Conservation (phyloP, 2,797 vertebrate genomes). For the Periophthalmus magnuspinnatus region DNA sequence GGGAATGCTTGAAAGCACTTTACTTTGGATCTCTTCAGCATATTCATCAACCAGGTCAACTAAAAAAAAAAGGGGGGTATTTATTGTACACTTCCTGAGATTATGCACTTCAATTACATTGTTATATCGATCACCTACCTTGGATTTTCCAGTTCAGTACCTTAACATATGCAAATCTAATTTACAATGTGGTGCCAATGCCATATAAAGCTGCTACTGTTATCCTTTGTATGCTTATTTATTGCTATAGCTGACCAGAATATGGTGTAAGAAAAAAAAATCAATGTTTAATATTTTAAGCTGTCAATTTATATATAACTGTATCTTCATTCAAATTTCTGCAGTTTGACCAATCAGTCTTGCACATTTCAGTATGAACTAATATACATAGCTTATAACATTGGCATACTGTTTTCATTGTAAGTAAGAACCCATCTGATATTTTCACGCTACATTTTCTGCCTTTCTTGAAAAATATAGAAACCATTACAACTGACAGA, state of each 20-base stretch:
- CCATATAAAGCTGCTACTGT: conserved; percentile 1
- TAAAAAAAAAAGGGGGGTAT: not conserved
- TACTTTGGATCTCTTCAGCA: not conserved
- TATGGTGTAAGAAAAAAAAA: no score
- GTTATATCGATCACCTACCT: not conserved
- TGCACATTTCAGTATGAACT: no score
- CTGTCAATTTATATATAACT: no score
- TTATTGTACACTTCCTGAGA: not conserved
- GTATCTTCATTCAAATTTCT: not conserved
- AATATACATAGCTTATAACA: not conserved
- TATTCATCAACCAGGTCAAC: not conserved
- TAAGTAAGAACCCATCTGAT: not conserved
- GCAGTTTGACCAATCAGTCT: not conserved
- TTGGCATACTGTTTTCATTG: not conserved
- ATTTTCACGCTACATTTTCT: not conserved
- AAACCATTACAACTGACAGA: conserved; percentile 34
- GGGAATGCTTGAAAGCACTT: not conserved
- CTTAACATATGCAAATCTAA: not conserved
- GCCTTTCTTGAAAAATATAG: not conserved
- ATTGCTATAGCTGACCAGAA: not conserved
- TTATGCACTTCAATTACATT: not conserved
- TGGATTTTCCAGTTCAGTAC: not conserved
- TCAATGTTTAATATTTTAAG: no score
- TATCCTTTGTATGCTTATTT: not conserved
- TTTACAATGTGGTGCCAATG: not conserved